Percentiles rank a stretch among this genome's conserved stretches.
Conservation (phyloP, 2,113 vertebrate genomes). For the Arizona elegans region DNA sequence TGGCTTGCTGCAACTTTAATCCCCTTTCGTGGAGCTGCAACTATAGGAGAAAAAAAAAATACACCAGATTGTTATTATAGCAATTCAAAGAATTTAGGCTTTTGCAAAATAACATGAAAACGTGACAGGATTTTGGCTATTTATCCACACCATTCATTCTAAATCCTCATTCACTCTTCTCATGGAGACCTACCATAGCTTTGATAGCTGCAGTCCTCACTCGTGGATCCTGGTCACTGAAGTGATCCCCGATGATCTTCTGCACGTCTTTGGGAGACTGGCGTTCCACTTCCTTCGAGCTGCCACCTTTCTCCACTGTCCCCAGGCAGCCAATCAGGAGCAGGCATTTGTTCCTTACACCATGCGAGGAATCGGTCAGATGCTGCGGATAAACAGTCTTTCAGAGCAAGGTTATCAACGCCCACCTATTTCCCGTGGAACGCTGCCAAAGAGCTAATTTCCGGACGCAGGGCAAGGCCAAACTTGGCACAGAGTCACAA, state of each 20-base stretch:
- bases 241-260: constrained; percentile 92
- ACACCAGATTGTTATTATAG: neutral
- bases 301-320: constrained; percentile 73
- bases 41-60: constrained; percentile 60
- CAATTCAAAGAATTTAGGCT: too few relatives aligned
- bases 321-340: constrained; percentile 92
- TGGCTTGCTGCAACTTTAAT: constrained; percentile 87
- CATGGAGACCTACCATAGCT: constrained; percentile 81
- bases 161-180: neutral
- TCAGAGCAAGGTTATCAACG: too few relatives aligned
- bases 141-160: neutral
- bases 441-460: too few relatives aligned
- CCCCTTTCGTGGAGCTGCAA: constrained; percentile 93
- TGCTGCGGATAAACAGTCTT: constrained; percentile 67
- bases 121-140: neutral
- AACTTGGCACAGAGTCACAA: too few relatives aligned
- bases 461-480: too few relatives aligned
- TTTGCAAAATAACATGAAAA: neutral
- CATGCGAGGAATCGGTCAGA: constrained; percentile 87
- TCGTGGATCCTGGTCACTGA: constrained; percentile 91
- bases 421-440: too few relatives aligned
- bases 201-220: constrained; percentile 94
- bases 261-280: constrained; percentile 80
- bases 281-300: constrained; percentile 77
- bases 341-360: constrained; percentile 94